Evolutionary conservation across 2,888 invertebrate genomes (phyloP).

Genomic region (Punctoribates punctum): DNA sequence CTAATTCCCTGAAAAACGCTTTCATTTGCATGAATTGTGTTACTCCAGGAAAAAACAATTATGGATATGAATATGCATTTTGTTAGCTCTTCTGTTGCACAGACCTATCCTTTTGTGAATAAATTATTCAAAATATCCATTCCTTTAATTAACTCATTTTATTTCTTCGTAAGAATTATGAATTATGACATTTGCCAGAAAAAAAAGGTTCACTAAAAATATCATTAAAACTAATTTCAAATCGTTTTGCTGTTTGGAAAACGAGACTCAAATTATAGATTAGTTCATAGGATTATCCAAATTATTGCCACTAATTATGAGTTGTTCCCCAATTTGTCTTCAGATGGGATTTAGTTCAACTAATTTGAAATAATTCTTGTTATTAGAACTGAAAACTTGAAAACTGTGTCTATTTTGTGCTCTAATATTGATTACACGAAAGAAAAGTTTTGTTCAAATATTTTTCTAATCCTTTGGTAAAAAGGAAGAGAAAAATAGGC

Average conservation of each 20-base stretch:
- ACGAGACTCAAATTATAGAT: too few relatives aligned
- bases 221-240: too few relatives aligned
- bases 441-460: constrained; percentile 10
- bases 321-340: too few relatives aligned
- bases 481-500: too few relatives aligned
- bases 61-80: constrained; percentile 1
- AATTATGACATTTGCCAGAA: background rate
- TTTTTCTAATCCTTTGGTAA: background rate
- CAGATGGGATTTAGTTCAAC: too few relatives aligned
- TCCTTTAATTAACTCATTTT: background rate
- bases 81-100: background rate
- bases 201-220: too few relatives aligned
- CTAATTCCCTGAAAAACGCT: background rate
- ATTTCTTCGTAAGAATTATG: background rate
- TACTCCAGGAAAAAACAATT: background rate
- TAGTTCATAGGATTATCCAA: too few relatives aligned
- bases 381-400: too few relatives aligned
- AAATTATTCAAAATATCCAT: background rate
- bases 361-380: too few relatives aligned
- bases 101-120: background rate
- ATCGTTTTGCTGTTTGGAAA: too few relatives aligned
- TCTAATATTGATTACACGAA: background rate
- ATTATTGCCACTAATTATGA: too few relatives aligned
- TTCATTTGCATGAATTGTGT: constrained; percentile 4
- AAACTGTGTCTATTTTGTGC: background rate